Conservation (phyloP, 2,888 invertebrate species). For the Calameuta idolon region DNA sequence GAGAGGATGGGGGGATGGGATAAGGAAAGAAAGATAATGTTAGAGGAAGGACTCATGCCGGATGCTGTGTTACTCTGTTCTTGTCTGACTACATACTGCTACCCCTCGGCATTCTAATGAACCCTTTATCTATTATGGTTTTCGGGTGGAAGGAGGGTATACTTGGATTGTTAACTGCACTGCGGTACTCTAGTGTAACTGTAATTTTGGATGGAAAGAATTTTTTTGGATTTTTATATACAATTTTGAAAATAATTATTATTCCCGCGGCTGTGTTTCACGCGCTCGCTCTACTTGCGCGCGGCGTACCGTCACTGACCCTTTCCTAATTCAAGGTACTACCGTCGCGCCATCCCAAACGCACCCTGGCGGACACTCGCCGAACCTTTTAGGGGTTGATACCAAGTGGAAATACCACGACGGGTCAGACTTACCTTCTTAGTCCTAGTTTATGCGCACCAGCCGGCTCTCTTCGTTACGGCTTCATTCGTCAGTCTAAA, state of each 20-base stretch:
- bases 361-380: neutral
- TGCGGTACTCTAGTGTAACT: neutral
- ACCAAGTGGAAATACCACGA: neutral
- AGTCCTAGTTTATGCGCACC: conserved; percentile 57
- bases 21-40: conserved; percentile 12
- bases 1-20: conserved; percentile 34
- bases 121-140: neutral
- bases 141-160: neutral
- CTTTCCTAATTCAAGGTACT: neutral
- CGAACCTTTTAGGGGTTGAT: neutral
- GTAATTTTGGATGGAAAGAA: neutral
- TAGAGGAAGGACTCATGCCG: neutral
- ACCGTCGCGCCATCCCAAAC: neutral
- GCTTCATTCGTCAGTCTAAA: conserved; percentile 62
- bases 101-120: neutral
- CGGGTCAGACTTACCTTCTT: conserved; percentile 51
- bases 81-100: neutral
- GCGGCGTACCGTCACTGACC: neutral
- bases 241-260: conserved; percentile 1
- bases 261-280: neutral
- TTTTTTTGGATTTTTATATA: neutral
- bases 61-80: neutral
- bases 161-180: neutral
- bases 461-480: conserved; percentile 60
- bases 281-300: neutral